Evolutionary conservation across 1,140 invertebrate species (phyloP), one percentile per base, ranked within the genome.

Genomic region (Drosophila murphyi): DNA sequence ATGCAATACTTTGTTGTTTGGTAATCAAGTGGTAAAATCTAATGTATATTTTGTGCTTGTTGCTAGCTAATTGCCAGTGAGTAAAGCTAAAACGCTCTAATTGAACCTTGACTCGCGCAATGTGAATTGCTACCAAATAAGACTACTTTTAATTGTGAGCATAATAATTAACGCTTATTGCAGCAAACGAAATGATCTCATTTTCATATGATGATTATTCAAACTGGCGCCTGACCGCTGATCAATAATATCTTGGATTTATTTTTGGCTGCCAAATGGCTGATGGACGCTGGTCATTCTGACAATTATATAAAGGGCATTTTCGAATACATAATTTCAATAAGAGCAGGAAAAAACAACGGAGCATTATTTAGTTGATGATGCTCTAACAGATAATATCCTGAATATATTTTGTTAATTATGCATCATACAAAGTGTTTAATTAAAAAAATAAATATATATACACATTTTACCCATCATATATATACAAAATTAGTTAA

Each of bases 271-370:
- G 47, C 4, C 70, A 72, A 35, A 67, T 57, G 61, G 34, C 52
- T 5, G n/a, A 41, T 57, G 31, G 37, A 37, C n/a, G 37, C 28
- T 37, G 51, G 28, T 55, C 20, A 65, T 51, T 35, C 31, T 5
- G 28, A 56, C 56, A 51, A 61, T 74, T 74, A 69, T 57, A 74
- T 74, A 74, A 74, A 74, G 37, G 64, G 56, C 35, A 37, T 43
- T 73, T 60, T 68, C n/a, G 47, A 55, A 47, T 48, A 68, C 34
- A 59, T 28, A 39, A 48, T 67, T 54, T 67, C 32, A n/a, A 32
- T 28, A 52, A 51, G 41, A 50, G n/a, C 10, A 8, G 6, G 2
- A 2, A 10, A 45, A 35, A 8, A 50, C 32, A 54, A 45, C n/a
- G 39, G 2, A 32, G 28, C 34, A 12, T 47, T 3, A 0, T 5